These are phyloP conservation scores for Hyla sarda DNA, from an alignment of 2,113 vertebrate species.

Conservation along the genomic window DNA sequence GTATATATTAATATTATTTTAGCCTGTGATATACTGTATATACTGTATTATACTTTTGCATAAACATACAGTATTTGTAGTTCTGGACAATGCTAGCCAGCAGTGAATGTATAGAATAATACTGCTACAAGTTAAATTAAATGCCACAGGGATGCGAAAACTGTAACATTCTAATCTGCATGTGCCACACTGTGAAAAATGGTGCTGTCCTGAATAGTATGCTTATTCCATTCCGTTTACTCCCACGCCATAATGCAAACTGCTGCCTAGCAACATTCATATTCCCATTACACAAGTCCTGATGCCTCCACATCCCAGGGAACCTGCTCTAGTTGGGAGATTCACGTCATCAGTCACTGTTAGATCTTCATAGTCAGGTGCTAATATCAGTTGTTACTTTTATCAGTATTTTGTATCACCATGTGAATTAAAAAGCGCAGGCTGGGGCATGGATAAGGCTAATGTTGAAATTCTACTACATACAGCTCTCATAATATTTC, in stretches of 20 bases:
- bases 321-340: constrained; percentile 37
- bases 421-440: background rate
- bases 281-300: constrained; percentile 26
- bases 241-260: constrained; percentile 34
- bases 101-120: background rate
- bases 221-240: constrained; percentile 1
- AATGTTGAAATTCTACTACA: too few relatives aligned
- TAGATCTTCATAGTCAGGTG: background rate
- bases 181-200: background rate
- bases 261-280: constrained; percentile 43
- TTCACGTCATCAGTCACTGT: constrained; percentile 13
- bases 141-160: background rate
- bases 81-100: background rate
- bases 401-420: background rate
- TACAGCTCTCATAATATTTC: too few relatives aligned
- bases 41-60: background rate
- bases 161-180: background rate
- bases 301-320: constrained; percentile 10
- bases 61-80: too few relatives aligned
- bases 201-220: background rate
- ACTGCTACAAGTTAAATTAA: background rate
- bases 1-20: background rate
- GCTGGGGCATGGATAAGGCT: background rate
- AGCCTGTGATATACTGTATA: too few relatives aligned
- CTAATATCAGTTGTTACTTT: background rate